These are phyloP conservation scores for Passer montanus DNA, from an alignment of 2,113 vertebrate species.

Conservation along the genomic window DNA sequence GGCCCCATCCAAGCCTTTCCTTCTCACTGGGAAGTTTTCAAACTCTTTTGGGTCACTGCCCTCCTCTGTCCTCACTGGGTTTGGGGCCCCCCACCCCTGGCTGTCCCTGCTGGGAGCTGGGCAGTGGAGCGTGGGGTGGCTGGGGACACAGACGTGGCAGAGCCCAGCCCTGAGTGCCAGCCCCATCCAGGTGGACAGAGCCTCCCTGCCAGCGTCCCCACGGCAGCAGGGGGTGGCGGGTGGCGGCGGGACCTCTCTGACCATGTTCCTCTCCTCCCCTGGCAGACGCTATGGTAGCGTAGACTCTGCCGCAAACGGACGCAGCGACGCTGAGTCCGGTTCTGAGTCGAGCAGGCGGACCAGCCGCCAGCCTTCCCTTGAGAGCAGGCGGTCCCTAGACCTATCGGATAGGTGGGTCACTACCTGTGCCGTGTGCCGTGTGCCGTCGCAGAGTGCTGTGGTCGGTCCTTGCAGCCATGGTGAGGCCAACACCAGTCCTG, in stretches of 20 bases:
- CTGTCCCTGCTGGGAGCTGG: neutral
- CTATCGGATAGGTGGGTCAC: conserved; percentile 90
- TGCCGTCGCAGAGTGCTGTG: conserved; percentile 57
- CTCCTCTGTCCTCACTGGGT: neutral
- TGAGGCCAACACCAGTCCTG: conserved; percentile 66
- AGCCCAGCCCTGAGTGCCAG: neutral
- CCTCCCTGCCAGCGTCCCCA: neutral
- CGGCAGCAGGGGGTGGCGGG: neutral
- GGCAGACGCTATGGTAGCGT: conserved; percentile 91
- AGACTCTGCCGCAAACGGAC: conserved; percentile 90
- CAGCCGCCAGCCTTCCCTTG: conserved; percentile 90
- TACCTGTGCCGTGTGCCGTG: conserved; percentile 65
- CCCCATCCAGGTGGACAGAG: neutral
- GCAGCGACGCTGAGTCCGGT: conserved; percentile 90
- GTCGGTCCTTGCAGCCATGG: conserved; percentile 50
- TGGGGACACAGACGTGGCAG: neutral
- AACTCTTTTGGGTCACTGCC: neutral
- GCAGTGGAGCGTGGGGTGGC: neutral
- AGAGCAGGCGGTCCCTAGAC: conserved; percentile 87
- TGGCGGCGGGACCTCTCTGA: conserved; percentile 62
- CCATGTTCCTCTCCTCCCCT: conserved; percentile 76
- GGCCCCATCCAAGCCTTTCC: neutral
- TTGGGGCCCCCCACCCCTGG: neutral
- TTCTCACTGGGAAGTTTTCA: neutral
- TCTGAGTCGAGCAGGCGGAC: conserved; percentile 88